phyloP scores from a whole-genome alignment of 2,888 invertebrate genomes.

The Stenichneumon culpator region DNA sequence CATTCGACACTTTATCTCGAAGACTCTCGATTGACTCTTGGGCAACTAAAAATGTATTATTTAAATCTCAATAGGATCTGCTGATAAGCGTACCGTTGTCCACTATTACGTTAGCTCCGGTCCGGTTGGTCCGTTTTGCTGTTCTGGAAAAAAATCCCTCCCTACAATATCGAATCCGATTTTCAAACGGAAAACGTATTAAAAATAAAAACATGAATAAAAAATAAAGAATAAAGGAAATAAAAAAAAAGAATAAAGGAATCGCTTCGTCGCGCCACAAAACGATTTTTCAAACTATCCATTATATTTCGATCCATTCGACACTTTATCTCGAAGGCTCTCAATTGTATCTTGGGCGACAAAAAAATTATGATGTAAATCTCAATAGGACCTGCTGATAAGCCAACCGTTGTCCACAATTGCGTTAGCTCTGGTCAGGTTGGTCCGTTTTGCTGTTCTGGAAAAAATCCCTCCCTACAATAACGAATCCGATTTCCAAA shows the following conservation, averaged over 20 bases:
- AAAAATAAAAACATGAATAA: no score
- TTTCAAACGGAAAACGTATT: no score
- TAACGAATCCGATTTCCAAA: not conserved
- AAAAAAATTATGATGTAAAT: constrained; percentile 51
- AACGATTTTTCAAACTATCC: constrained; percentile 50
- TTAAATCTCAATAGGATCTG: constrained; percentile 51
- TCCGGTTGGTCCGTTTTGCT: not conserved
- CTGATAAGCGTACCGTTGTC: constrained; percentile 32
- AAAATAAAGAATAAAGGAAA: no score
- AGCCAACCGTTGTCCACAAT: constrained; percentile 10
- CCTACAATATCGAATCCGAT: not conserved
- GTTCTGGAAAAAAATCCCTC: not conserved
- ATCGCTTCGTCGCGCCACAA: not conserved
- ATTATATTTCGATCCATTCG: constrained; percentile 59
- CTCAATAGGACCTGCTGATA: constrained; percentile 47
- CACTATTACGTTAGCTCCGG: not conserved
- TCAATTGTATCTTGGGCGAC: constrained; percentile 41
- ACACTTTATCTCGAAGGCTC: constrained; percentile 50
- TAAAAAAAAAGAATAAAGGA: not conserved
- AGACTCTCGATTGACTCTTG: constrained; percentile 50
- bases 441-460: not conserved
- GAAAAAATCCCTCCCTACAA: not conserved
- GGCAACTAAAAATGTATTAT: constrained; percentile 52
- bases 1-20: constrained; percentile 55
- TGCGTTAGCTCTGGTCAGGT: no score